Evolutionary conservation across 1,140 invertebrate species (phyloP).

Genomic region (Zophobas morio): DNA sequence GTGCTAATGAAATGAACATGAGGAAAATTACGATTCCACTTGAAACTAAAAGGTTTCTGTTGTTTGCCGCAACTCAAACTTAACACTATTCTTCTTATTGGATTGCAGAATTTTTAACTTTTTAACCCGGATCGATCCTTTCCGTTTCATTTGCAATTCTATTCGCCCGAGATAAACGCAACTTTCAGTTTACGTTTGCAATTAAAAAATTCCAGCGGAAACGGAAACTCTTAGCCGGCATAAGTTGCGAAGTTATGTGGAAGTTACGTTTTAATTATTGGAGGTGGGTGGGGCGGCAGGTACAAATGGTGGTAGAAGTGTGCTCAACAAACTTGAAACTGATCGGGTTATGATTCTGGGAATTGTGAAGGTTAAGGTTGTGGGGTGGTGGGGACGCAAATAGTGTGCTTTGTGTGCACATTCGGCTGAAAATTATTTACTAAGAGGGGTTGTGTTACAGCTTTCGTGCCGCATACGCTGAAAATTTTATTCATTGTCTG

Average conservation of each 20-base stretch:
- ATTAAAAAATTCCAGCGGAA: background rate
- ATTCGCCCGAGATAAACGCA: background rate
- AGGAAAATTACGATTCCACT: slow-evolving; percentile 62
- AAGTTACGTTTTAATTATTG: slow-evolving; percentile 14
- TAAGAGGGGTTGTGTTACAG: too few relatives aligned
- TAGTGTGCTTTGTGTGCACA: too few relatives aligned
- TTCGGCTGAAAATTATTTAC: too few relatives aligned
- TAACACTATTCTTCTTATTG: slow-evolving; percentile 41
- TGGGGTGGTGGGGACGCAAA: too few relatives aligned
- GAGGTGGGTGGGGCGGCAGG: background rate
- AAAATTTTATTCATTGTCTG: too few relatives aligned
- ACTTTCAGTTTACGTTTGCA: background rate
- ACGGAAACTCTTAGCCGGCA: background rate
- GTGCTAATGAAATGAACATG: slow-evolving; percentile 65
- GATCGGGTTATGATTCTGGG: background rate
- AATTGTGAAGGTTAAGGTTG: background rate
- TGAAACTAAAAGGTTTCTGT: slow-evolving; percentile 64
- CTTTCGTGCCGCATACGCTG: too few relatives aligned
- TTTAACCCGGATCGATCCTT: slow-evolving; percentile 2
- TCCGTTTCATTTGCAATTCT: slow-evolving; percentile 9
- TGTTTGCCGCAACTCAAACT: slow-evolving; percentile 56
- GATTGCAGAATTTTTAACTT: slow-evolving; percentile 13
- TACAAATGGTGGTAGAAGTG: background rate
- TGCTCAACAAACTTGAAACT: background rate
- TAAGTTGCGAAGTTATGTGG: background rate